phyloP scores from a whole-genome alignment of 2,797 vertebrate species.

The Graptemys geographica region DNA sequence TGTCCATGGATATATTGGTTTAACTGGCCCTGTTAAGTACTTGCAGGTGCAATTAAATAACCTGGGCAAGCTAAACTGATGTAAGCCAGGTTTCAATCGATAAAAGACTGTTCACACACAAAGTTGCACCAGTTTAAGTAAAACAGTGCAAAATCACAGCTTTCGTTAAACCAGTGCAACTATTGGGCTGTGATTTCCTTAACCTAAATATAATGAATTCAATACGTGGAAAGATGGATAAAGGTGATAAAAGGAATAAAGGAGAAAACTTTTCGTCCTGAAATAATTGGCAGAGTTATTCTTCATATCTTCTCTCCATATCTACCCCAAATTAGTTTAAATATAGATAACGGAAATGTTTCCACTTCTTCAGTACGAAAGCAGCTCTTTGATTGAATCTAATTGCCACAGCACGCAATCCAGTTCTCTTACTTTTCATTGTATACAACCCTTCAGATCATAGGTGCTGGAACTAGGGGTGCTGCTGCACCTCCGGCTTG shows the following conservation, averaged over 20 bases:
- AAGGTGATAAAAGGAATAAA: conserved; percentile 39
- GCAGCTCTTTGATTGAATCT: not conserved
- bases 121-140: not conserved
- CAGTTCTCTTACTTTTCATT: not conserved
- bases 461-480: too few species aligned
- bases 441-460: not conserved
- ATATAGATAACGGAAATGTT: not conserved
- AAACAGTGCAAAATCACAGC: not conserved
- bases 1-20: conserved; percentile 20
- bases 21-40: not conserved
- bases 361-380: not conserved
- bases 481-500: too few species aligned
- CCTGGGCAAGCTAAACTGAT: not conserved
- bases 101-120: not conserved
- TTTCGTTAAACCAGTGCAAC: conserved; percentile 14
- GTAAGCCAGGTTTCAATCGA: not conserved
- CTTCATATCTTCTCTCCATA: not conserved
- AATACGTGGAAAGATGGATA: conserved; percentile 24
- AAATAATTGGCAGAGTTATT: conserved; percentile 20
- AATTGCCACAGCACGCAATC: not conserved
- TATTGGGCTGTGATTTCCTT: not conserved
- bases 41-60: conserved; percentile 13
- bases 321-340: conserved; percentile 17
- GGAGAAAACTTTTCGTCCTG: conserved; percentile 1
- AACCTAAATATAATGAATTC: conserved; percentile 3